phyloP scores from a whole-genome alignment of 2,113 vertebrate species.

The Grammomys surdaster region DNA sequence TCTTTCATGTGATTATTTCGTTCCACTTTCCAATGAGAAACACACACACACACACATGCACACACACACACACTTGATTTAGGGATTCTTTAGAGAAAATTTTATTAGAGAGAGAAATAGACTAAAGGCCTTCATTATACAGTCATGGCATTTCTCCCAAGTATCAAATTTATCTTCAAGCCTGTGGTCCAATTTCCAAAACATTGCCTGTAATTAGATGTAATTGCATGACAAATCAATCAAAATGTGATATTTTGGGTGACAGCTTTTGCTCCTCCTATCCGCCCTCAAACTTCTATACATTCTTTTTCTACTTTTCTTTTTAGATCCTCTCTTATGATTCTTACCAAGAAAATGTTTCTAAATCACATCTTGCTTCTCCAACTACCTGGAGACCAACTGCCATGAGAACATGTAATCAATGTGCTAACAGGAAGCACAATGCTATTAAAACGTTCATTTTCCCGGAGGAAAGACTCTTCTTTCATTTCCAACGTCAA shows the following conservation, averaged over 20 bases:
- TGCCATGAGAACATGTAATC: conserved; percentile 16
- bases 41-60: not conserved
- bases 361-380: conserved; percentile 30
- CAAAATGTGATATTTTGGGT: not conserved
- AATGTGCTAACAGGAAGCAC: conserved; percentile 1
- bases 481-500: conserved; percentile 55
- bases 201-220: conserved; percentile 37
- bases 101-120: conserved; percentile 42
- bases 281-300: not conserved
- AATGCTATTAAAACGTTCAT: conserved; percentile 12
- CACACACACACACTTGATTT: conserved; percentile 37
- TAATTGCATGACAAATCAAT: conserved; percentile 46
- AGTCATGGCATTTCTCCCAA: conserved; percentile 35
- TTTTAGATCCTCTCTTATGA: not conserved
- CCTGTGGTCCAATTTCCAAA: not conserved
- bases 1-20: conserved; percentile 15
- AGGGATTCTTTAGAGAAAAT: not conserved
- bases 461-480: not conserved
- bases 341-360: conserved; percentile 56
- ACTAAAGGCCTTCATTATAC: conserved; percentile 42
- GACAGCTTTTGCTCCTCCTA: not conserved
- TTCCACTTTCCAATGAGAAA: not conserved
- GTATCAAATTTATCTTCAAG: conserved; percentile 53
- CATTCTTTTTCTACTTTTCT: not conserved
- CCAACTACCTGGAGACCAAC: not conserved